phyloP scores from a whole-genome alignment of 2,888 invertebrate species.

The Cephus spinipes region DNA sequence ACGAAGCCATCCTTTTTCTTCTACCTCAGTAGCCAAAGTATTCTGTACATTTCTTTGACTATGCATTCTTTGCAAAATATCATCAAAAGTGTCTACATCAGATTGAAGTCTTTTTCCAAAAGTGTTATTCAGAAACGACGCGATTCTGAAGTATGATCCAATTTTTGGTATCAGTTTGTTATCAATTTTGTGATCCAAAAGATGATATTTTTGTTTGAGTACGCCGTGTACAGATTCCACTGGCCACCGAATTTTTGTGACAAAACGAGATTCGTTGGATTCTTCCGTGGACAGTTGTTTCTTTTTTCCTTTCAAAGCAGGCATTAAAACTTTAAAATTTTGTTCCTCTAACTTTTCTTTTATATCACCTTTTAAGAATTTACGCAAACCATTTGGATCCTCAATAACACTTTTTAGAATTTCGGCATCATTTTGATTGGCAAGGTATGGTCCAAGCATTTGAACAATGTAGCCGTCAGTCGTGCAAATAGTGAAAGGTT shows the following conservation, averaged over 20 bases:
- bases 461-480: conserved; percentile 10
- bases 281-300: conserved; percentile 31
- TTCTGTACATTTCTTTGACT: conserved; percentile 17
- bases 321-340: conserved; percentile 32
- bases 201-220: conserved; percentile 23
- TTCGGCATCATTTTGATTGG: conserved; percentile 32
- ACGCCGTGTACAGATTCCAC: conserved; percentile 32
- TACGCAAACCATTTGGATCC: conserved; percentile 20
- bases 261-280: conserved; percentile 33
- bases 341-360: conserved; percentile 15
- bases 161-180: conserved; percentile 28
- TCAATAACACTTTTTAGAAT: conserved; percentile 30
- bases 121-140: conserved; percentile 24
- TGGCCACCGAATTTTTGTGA: conserved; percentile 35
- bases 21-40: conserved; percentile 26
- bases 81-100: conserved; percentile 20
- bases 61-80: conserved; percentile 22
- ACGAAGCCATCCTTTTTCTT: conserved; percentile 20
- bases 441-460: conserved; percentile 28
- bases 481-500: conserved; percentile 37
- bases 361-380: conserved; percentile 27
- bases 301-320: conserved; percentile 36
- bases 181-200: conserved; percentile 31
- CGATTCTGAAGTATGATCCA: conserved; percentile 22
- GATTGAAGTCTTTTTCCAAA: conserved; percentile 34